These are phyloP conservation scores for Cantharis rufa DNA, from an alignment of 2,888 invertebrate genomes.

Conservation along the genomic window DNA sequence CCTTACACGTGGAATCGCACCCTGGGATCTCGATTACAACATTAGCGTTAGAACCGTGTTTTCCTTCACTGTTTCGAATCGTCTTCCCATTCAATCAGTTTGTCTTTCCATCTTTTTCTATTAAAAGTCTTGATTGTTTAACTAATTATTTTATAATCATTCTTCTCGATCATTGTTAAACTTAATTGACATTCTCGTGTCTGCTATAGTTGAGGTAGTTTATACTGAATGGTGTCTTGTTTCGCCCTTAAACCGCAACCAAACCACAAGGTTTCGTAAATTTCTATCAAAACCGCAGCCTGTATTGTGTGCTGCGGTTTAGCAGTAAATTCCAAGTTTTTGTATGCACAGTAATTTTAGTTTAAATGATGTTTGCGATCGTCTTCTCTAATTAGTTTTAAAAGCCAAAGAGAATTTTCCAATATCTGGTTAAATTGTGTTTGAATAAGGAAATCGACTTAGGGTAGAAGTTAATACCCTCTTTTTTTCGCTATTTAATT, in stretches of 20 bases:
- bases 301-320: conserved; percentile 48
- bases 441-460: not conserved
- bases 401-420: conserved; percentile 14
- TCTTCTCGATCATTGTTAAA: not conserved
- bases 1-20: conserved; percentile 29
- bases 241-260: conserved; percentile 45
- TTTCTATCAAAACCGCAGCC: conserved; percentile 52
- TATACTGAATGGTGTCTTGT: conserved; percentile 34
- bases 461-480: not conserved
- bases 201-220: conserved; percentile 2
- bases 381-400: conserved; percentile 21
- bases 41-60: conserved; percentile 20
- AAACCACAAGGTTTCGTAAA: conserved; percentile 52
- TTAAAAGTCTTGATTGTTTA: not conserved
- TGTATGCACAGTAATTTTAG: conserved; percentile 25
- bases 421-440: not conserved
- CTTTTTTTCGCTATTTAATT: not conserved
- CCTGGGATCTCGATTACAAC: conserved; percentile 29
- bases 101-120: not conserved
- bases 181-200: conserved; percentile 23
- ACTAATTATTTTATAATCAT: not conserved
- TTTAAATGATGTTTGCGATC: conserved; percentile 17
- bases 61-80: conserved; percentile 7
- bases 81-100: not conserved
- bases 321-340: conserved; percentile 38